Evolutionary conservation across 1,140 invertebrate genomes (phyloP).

Genomic region (Geopemphigus sp.): DNA sequence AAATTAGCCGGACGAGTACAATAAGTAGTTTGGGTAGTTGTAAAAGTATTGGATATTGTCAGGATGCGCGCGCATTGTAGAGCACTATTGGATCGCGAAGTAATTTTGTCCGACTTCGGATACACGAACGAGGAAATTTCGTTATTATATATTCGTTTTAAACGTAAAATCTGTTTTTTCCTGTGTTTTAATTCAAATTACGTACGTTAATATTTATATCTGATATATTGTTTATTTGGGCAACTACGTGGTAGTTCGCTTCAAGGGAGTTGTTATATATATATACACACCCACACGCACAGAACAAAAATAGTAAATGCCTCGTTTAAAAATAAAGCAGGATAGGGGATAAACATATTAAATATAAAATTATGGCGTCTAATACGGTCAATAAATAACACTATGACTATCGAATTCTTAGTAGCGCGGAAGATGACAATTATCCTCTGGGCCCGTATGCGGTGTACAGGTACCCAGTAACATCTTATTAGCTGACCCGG

Average conservation of each 20-base stretch:
- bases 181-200: too few species aligned
- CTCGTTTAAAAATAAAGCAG: not conserved
- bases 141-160: too few species aligned
- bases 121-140: too few species aligned
- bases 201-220: too few species aligned
- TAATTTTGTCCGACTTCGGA: conserved; percentile 23
- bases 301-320: not conserved
- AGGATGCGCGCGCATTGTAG: not conserved
- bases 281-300: too few species aligned
- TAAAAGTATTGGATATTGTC: not conserved
- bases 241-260: too few species aligned
- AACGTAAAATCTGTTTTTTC: too few species aligned
- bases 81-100: conserved; percentile 7
- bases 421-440: not conserved
- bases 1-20: not conserved
- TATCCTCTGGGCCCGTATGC: not conserved
- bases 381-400: not conserved
- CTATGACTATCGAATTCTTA: not conserved
- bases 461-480: not conserved
- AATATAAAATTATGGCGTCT: not conserved
- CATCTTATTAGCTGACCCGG: conserved; percentile 18
- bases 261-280: too few species aligned
- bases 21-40: not conserved
- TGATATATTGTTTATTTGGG: too few species aligned
- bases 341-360: not conserved